A percentile compares a stretch with the other conserved stretches of the same genome.
Conservation (phyloP, 2,113 vertebrate genomes). For the Orientallactaga bullata region DNA sequence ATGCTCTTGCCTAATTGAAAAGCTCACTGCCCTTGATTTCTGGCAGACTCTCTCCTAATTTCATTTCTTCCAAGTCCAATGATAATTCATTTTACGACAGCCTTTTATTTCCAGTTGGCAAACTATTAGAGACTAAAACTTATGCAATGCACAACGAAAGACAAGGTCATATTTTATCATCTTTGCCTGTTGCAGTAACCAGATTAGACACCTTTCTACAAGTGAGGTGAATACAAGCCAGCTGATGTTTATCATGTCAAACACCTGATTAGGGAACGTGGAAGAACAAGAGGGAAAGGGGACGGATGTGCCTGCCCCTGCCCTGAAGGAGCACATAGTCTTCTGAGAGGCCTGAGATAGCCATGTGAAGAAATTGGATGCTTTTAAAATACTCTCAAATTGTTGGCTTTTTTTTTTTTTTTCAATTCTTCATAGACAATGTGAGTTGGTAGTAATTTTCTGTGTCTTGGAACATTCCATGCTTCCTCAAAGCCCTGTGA, state of each 20-base stretch:
- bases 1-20: constrained; percentile 39
- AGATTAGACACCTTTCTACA: constrained; percentile 74
- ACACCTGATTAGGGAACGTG: constrained; percentile 1
- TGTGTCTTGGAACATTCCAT: fast-evolving
- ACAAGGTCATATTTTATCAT: constrained; percentile 77
- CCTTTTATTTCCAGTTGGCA: constrained; percentile 59
- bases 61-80: constrained; percentile 64
- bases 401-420: too few relatives aligned
- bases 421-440: background rate
- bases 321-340: background rate
- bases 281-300: background rate
- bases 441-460: background rate
- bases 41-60: constrained; percentile 66
- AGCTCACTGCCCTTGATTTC: constrained; percentile 44
- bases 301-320: background rate
- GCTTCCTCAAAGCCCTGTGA: background rate
- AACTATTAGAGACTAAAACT: constrained; percentile 74
- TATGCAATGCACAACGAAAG: constrained; percentile 68
- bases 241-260: constrained; percentile 60
- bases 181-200: constrained; percentile 65
- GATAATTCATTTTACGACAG: constrained; percentile 78
- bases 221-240: constrained; percentile 62
- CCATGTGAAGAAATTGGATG: background rate
- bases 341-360: background rate
- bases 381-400: background rate